Percentiles rank a stretch among this genome's conserved stretches.
phyloP scores from a whole-genome alignment of 2,888 invertebrate species.

The Julus scandinavius region DNA sequence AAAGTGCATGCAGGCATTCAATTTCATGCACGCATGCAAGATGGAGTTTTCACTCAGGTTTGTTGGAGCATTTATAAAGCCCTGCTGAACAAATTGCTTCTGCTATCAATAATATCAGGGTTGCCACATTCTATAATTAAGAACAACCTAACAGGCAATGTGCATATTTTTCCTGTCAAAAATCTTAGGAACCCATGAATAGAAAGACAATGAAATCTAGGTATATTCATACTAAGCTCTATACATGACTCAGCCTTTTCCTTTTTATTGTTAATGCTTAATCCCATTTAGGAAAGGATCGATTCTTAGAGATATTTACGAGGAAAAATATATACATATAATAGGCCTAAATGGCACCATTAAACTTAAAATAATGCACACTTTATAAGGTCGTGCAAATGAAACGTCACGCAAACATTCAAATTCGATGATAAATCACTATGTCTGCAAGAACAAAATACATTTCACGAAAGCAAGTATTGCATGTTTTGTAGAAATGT shows the following conservation, averaged over 20 bases:
- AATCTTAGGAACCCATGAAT: not conserved
- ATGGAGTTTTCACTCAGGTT: slow-evolving; percentile 2
- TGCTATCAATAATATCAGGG: slow-evolving; percentile 2
- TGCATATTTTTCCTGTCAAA: not conserved
- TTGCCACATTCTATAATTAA: not conserved
- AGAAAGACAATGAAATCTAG: slow-evolving; percentile 18
- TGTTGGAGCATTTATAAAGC: not conserved
- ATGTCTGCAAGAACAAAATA: not conserved
- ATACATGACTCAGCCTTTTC: not conserved
- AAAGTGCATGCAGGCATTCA: not conserved
- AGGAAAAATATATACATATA: not conserved
- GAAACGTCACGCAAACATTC: not conserved
- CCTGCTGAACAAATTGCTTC: not conserved
- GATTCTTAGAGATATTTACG: slow-evolving; percentile 3
- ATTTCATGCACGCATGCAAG: not conserved
- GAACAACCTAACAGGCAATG: not conserved
- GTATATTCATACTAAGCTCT: not conserved
- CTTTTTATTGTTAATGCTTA: slow-evolving; percentile 17
- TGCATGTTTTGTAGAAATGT: too few relatives aligned
- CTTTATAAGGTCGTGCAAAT: not conserved
- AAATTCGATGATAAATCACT: slow-evolving; percentile 1
- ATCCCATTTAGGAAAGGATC: not conserved
- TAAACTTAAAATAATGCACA: slow-evolving; percentile 11
- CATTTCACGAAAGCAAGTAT: too few relatives aligned
- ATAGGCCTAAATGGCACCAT: slow-evolving; percentile 1